Base-by-base conservation (phyloP, 2,888 invertebrate species). In the Caenorhabditis becei region DNA sequence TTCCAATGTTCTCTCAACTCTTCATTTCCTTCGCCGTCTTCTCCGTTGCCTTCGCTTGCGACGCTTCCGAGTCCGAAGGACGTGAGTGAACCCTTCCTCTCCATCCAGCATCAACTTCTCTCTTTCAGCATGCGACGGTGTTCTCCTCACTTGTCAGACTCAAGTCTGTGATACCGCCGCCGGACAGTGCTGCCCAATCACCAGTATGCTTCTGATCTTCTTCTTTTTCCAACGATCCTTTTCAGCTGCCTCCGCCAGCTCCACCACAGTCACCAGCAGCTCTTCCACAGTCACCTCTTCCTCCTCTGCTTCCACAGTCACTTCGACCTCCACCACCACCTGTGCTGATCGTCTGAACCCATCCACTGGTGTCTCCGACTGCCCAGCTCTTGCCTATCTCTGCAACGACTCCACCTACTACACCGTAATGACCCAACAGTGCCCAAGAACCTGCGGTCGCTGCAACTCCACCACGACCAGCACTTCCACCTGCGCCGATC, bases 321-420 rank as follows among this genome's bases (percentile, higher is more conserved):
- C 41, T n/a, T 79, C 71, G 44, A 54, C 53, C 54, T 56, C 54
- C 37, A 41, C 71, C 5, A 62, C 72, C 23, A 70, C 77, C 5
- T 83, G 83, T 32, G 80, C 53, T 14, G 83, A 83, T 49, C 72
- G 53, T 26, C 18, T 70, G 23, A 83, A 83, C 20, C 83, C 80
- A 24, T 62, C 59, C 0, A 83, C 83, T 11, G 83, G 83, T 14
- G 78, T 77, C 18, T 83, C 83, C 7, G 83, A 83, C 24, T 83
- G 83, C 23, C 66, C 83, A 20, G 44, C 56, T 16, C 67, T 37
- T 16, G 77, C 83, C 11, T 53, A 49, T 18, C 75, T 80, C 24
- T 83, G 83, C 78, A 79, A 78, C 26, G 72, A 78, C 54, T 61
- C 75, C 35, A 70, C 65, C 66, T 83, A 83, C 51, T 83, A 78